Percentiles rank a stretch among this genome's conserved stretches.
phyloP scores from a whole-genome alignment of 30 jellyfish, hydroid and myxozoan species.

The Sanderia malayensis region DNA sequence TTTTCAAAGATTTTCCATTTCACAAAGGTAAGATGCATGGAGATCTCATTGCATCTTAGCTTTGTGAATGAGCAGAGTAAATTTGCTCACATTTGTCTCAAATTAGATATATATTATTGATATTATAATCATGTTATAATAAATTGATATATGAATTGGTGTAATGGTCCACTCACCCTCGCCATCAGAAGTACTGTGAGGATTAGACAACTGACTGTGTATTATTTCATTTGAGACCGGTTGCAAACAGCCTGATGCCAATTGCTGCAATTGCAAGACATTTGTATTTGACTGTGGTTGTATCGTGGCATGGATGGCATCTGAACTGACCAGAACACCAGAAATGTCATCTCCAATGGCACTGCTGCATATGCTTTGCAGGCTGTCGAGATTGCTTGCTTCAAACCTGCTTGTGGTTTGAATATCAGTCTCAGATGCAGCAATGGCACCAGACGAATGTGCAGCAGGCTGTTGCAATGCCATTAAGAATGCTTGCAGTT shows the following conservation, averaged over 20 bases:
- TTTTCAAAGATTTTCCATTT: too few relatives aligned
- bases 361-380: conserved; percentile 8
- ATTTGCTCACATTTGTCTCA: too few relatives aligned
- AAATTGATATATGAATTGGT: too few relatives aligned
- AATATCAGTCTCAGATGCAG: background rate
- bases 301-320: background rate
- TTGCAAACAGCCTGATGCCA: background rate
- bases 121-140: too few relatives aligned
- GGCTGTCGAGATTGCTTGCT: conserved; percentile 13
- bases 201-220: background rate
- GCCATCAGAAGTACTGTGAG: background rate
- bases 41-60: too few relatives aligned
- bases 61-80: too few relatives aligned
- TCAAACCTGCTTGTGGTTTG: conserved; percentile 13
- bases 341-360: background rate
- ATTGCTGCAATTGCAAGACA: background rate
- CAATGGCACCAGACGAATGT: background rate
- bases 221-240: background rate
- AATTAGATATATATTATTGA: too few relatives aligned
- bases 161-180: too few relatives aligned
- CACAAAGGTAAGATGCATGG: too few relatives aligned
- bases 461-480: conserved; percentile 35
- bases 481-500: conserved; percentile 56
- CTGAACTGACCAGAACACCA: background rate
- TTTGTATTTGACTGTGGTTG: background rate